Evolutionary conservation across 2,113 vertebrate species (phyloP).

Genomic region (Pelecanus crispus): DNA sequence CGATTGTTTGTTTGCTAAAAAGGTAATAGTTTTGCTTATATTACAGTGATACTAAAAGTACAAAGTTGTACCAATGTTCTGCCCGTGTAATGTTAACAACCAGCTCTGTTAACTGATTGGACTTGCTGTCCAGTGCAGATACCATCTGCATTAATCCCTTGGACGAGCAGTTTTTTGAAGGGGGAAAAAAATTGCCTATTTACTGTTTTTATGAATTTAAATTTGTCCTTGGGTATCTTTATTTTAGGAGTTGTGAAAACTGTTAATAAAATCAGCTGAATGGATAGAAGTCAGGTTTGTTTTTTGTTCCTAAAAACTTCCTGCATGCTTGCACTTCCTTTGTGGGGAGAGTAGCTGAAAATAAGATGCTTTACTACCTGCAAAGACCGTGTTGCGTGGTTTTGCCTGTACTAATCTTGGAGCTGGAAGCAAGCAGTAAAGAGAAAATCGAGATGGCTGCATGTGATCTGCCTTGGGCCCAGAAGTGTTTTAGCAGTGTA

Average conservation of each 20-base stretch:
- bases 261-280: not conserved
- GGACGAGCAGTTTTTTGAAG: not conserved
- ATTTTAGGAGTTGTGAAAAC: not conserved
- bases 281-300: not conserved
- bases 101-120: not conserved
- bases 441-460: not conserved
- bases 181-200: no score
- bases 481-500: not conserved
- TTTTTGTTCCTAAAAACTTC: not conserved
- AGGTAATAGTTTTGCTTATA: not conserved
- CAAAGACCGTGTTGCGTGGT: rapidly evolving
- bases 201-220: not conserved
- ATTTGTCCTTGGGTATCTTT: not conserved
- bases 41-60: not conserved
- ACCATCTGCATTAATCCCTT: not conserved
- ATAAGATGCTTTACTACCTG: not conserved
- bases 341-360: not conserved
- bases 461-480: not conserved
- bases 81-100: rapidly evolving
- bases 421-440: not conserved
- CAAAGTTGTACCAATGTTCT: not conserved
- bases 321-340: not conserved
- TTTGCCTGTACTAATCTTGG: not conserved
- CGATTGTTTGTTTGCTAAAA: not conserved
- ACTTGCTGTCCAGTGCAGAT: not conserved